Base-by-base conservation (phyloP, 1,140 invertebrate genomes). In the Laupala kohalensis region DNA sequence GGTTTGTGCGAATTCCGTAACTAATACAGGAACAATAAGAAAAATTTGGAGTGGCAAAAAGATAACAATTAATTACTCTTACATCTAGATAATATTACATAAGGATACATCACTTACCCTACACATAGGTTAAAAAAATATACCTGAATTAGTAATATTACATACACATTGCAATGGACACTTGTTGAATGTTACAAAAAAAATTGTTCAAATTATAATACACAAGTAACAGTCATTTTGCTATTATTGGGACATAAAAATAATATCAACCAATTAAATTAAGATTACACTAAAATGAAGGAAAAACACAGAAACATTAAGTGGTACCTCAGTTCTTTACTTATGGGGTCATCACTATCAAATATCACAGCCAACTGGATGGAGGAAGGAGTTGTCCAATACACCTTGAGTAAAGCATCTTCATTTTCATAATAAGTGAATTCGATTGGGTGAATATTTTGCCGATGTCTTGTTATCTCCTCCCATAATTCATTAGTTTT, bases 1-100 rank as follows among this genome's bases (percentile, higher is more conserved):
- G 89, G 81, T 90, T 90, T 29, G 87, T 88, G 69, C 88, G 80
- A 76, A 91, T 90, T 78, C 89, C 87, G 76, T 90, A 90, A 70
- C 87, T 89, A 75, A 64, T 79, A 79, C 74, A 3, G n/a, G n/a
- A n/a, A n/a, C n/a, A n/a, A n/a, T n/a, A n/a, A n/a, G n/a, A 63
- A 24, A n/a, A 70, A 69, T 12, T 19, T 12, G 9, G 9, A 62
- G 37, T 62, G 9, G 19, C 9, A 12, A 62, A 62, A 12, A 12
- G 9, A 62, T 62, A 12, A 62, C 37, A 12, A 62, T 19, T 9
- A 19, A 19, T 12, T 62, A 62, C 19, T 62, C 5, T 64, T 64
- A 64, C 24, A 9, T 23, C n/a, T 64, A 5, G 6, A 64, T 64
- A 5, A 64, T 25, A 23, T 64, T 23, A 6, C 64, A 23, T 64